Base-by-base conservation (phyloP, 30 jellyfish, hydroid and myxozoan genomes). In the Aurelia aurita region DNA sequence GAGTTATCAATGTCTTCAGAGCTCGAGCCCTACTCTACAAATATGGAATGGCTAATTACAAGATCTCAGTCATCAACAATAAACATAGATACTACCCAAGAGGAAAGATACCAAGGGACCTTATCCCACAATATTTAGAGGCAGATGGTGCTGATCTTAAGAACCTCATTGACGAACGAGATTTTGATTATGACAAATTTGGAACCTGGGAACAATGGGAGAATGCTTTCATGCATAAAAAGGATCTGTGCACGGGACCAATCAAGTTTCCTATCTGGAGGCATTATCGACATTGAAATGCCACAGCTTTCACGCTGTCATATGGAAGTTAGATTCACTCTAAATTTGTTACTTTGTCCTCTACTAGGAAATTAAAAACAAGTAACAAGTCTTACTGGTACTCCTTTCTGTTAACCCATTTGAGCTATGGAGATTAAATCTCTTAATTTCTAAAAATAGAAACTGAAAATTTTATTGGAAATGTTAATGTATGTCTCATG, bases 21-120 rank as follows among this genome's bases (percentile, higher is more conserved):
- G 86, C 90, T 5, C 25, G 88, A 16, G 96, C 90, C 19, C 65
- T 87, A 15, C 77, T 87, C 8, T 69, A 64, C 71, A 75, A 69
- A 58, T 90, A 87, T 29, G 84, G 73, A 15, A 76, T 87, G 78
- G 88, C 81, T 5, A 76, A 75, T 22, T 87, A 77, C 73, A 64
- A 49, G 58, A 18, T 87, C 0, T 14, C 96, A 9, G 96, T 87
- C 16, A 59, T 87, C 31, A 87, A 87, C 54, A 26, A 43, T 9
- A 70, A 53, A 13, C 96, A 87, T 51, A 31, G 96, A n/a, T 66
- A 57, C 16, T 87, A 87, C 64, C 96, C 91, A 15, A 65, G 88
- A 8, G 74, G 83, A 23, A 69, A 67, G 0, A 45, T 77, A 34
- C 96, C 90, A 65, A 58, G 65, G 2, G 96, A 77, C 58, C 59